Base-by-base conservation (phyloP, 2,888 invertebrate species). In the Lithosia quadra region DNA sequence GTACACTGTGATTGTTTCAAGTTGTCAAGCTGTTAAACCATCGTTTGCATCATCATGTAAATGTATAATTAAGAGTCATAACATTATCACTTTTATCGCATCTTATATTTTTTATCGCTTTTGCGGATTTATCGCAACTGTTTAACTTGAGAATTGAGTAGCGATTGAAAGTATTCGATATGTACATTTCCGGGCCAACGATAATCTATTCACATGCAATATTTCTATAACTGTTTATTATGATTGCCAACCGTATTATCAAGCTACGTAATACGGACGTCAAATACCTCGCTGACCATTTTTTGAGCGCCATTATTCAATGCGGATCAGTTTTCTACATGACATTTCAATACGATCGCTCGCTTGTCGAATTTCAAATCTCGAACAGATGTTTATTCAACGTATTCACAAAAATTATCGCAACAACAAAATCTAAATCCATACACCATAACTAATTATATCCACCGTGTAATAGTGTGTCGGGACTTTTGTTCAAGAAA, bases 371-470 rank as follows among this genome's bases (percentile, higher is more conserved):
- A 86, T 89, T 79, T 77, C 87, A 89, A 88, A 93, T 92, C 92
- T 90, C 87, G 84, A 91, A 88, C 94, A 94, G 94, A 91, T 94
- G 94, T 93, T 91, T 93, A 86, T 90, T 91, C 88, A 84, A 82
- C 69, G 88, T 87, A 93, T 94, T 94, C 92, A 93, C 85, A 86
- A 91, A 91, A 91, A 92, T 94, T 94, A 94, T 94, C 94, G 88
- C 90, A 90, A 92, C 91, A 90, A 89, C 90, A 88, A 93, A 91
- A 94, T 94, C 95, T 94, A 94, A 94, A 94, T 94, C 94, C 94
- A 90, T 93, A 90, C 92, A 94, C 94, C 95, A 95, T 94, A 93
- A 88, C 94, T 95, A 95, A 95, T 95, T 94, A 95, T 92, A 95
- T 94, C 94, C 93, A 93, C 91, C 93, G 77, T 92, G 91, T 93